Base-by-base conservation (phyloP, 2,888 invertebrate species). In the Lumbricus terrestris region DNA sequence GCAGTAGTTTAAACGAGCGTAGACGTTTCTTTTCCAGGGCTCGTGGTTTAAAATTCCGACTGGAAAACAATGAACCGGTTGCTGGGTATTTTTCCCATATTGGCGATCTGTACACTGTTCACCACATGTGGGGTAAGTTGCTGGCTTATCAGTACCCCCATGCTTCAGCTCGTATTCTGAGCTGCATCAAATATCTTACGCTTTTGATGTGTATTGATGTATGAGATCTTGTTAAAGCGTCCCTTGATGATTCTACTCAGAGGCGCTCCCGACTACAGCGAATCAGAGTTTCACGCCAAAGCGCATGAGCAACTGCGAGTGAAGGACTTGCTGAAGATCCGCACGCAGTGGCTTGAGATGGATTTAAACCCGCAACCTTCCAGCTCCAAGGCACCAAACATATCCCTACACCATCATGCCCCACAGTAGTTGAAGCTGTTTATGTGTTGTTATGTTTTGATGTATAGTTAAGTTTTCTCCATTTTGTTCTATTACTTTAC, bases 71-170 rank as follows among this genome's bases (percentile, higher is more conserved):
- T 94, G 99, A 99, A 95, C 97, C 99, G 0, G 99, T 98, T 94
- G 98, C 98, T 92, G 99, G 98, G 54, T 98, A 98, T 95, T 99
- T 99, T 96, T 98, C 99, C 54, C 99, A 99, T 95, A 97, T 99
- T 93, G 99, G 99, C 40, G 96, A 98, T 91, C 96, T 99, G 83
- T 98, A 99, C 95, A 97, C 98, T 95, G 99, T 99, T 88, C 99
- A 99, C 96, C 99, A 99, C 95, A 97, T 99, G 95, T 99, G 99
- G 99, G 98, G 98, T 98, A 85, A 92, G 92, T 92, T 38, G 69
- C 69, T 69, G 69, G 69, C 13, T 29, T 11, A 69, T 69, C 13
- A 69, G 69, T 69, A n/a, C 69, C 29, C 69, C 69, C n/a, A n/a
- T n/a, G 11, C 16, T 29, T 6, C 69, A n/a, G 69, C 69, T n/a